A percentile compares a stretch with the other conserved stretches of the same genome.
phyloP scores from a whole-genome alignment of 2,888 invertebrate species.

The Lamellibrachia columna region DNA sequence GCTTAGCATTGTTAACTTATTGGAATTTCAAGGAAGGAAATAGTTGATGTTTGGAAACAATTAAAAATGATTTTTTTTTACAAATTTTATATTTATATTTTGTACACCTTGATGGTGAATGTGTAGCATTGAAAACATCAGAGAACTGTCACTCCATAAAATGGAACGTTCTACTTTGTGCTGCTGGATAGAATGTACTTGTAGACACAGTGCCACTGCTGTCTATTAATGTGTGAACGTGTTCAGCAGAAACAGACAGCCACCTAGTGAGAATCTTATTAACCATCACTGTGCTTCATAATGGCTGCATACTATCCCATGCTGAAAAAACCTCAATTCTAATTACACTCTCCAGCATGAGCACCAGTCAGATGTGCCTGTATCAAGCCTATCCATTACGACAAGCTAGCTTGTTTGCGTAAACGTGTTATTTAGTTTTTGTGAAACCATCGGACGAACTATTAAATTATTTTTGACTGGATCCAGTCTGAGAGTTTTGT shows the following conservation, averaged over 20 bases:
- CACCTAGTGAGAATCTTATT: background rate
- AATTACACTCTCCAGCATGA: background rate
- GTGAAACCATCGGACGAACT: too few relatives aligned
- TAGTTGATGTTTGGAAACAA: too few relatives aligned
- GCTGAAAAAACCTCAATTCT: background rate
- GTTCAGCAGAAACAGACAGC: background rate
- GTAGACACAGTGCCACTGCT: background rate
- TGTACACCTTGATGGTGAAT: background rate
- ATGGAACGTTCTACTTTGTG: background rate
- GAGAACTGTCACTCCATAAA: background rate
- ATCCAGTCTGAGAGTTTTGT: too few relatives aligned
- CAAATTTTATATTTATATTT: background rate
- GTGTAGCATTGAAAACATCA: background rate
- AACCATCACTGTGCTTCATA: background rate
- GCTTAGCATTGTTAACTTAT: too few relatives aligned
- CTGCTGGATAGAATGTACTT: background rate
- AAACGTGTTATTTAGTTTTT: too few relatives aligned
- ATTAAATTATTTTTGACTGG: too few relatives aligned
- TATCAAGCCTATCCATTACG: background rate
- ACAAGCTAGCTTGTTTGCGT: background rate
- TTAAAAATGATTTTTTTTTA: too few relatives aligned
- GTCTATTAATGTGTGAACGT: background rate
- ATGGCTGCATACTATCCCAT: background rate
- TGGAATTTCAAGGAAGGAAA: too few relatives aligned
- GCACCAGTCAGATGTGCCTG: background rate